Evolutionary conservation across 2,888 invertebrate species (phyloP).

Genomic region (Sabatieria punctata): DNA sequence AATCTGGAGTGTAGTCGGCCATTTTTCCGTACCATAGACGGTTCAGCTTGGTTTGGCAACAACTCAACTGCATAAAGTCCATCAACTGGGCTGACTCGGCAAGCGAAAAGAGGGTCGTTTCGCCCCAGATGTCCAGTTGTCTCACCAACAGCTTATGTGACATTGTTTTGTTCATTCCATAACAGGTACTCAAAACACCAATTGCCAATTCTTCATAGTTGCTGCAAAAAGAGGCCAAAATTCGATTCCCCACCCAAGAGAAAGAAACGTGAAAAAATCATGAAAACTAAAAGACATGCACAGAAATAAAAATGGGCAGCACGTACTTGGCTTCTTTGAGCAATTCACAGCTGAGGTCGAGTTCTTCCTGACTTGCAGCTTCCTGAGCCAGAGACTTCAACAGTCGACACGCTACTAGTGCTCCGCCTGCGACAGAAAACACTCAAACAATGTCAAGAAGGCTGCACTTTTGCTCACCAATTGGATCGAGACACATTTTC

Average conservation of each 20-base stretch:
- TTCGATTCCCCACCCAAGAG: no score
- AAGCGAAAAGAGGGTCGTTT: constrained; percentile 26
- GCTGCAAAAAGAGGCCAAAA: constrained; percentile 15
- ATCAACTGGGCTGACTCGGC: constrained; percentile 28
- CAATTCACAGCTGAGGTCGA: constrained; percentile 27
- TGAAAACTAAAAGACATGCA: no score
- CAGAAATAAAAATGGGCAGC: constrained; percentile 12
- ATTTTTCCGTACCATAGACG: constrained; percentile 33
- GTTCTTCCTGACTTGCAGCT: constrained; percentile 29
- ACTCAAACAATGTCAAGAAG: not conserved
- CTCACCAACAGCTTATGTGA: constrained; percentile 28
- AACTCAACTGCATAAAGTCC: constrained; percentile 32
- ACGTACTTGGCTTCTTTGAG: constrained; percentile 22
- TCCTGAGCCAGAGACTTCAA: constrained; percentile 23
- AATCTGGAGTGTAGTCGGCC: constrained; percentile 29
- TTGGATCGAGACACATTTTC: constrained; percentile 12
- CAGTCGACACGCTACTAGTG: constrained; percentile 26
- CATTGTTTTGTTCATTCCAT: constrained; percentile 17
- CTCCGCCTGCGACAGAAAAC: constrained; percentile 17
- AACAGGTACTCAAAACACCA: constrained; percentile 30
- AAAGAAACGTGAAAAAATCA: no score
- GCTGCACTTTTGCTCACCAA: not conserved
- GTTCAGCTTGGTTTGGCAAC: constrained; percentile 34
- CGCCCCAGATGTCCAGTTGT: constrained; percentile 24
- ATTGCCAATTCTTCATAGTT: constrained; percentile 28